Evolutionary conservation across 2,888 invertebrate genomes (phyloP), one percentile per base, ranked within the genome.

Genomic region (Neoascia interrupta): DNA sequence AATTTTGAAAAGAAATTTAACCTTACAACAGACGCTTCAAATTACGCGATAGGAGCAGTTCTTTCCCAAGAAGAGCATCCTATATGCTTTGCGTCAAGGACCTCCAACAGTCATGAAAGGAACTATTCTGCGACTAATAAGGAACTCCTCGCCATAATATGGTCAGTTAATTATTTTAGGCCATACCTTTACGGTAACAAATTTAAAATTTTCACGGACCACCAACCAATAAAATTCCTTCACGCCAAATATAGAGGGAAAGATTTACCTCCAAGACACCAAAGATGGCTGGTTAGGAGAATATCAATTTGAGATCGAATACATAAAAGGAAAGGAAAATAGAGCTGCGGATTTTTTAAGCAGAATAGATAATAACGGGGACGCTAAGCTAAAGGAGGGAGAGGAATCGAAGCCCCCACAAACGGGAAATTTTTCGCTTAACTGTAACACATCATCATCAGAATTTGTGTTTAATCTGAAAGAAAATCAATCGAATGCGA

Each of bases 391-490:
- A 6, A 19, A 36, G 21, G 36, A 53, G 36, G 53, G 36, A 53
- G 37, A 53, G 15, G 23, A 53, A 37, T 1, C n/a, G n/a, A n/a
- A n/a, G n/a, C n/a, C n/a, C n/a, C n/a, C n/a, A n/a, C n/a, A n/a
- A n/a, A n/a, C n/a, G n/a, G n/a, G n/a, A n/a, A n/a, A 23, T 23
- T 16, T 26, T 28, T 26, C 28, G 16, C 28, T 26, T 11, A 47
- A 26, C 16, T 47, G 26, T 28, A 47, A 47, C 15, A 16, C 18
- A 11, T 26, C n/a, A 16, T 13, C 10, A 16, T 31, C 51, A 39
- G 21, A 53, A 4, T n/a, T 54, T 23, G 15, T 39, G 23, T 54
- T 37, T 54, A 54, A 54, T 23, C 4, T 54, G n/a, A 37, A 54
- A 23, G 21, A 37, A 1, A 5, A 53, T 19, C 1, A 11, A 6